Base-by-base conservation (phyloP, 2,888 invertebrate species). In the Apodemia mormo region DNA sequence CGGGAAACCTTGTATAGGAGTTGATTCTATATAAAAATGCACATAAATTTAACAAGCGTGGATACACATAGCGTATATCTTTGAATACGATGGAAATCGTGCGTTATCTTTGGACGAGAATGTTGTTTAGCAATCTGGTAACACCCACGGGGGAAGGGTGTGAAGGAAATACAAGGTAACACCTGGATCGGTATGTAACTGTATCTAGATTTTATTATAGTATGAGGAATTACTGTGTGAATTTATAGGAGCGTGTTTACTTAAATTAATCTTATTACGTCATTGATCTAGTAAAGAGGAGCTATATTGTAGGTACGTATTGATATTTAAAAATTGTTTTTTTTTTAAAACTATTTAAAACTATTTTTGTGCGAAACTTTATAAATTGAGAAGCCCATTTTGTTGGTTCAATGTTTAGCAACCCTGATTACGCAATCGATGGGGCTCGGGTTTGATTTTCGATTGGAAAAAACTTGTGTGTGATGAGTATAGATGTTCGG, bases 61-160 rank as follows among this genome's bases (percentile, higher is more conserved):
- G 49, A 14, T 49, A 14, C 49, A 49, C 49, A 4, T 14, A 49
- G 14, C 45, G 45, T 49, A 14, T 14, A 14, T 49, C 14, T 49
- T 49, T 49, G 49, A 49, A 49, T 5, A 49, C 49, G 49, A 54
- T 54, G 52, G n/a, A 54, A 54, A 54, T 54, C 52, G 52, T 54
- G 52, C 52, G 52, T 54, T 54, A 54, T 54, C 52, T 54, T 54
- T 54, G 22, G 3, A 54, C 52, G 52, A 54, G 52, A 54, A 14
- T 22, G 52, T 54, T 22, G 52, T 54, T n/a, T 54, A 54, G 52
- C 52, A 54, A 54, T 54, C 52, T 54, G 52, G 52, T 22, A 54
- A 54, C 52, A 54, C 52, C 52, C 52, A 54, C 52, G 52, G 52
- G 52, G 52, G 52, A 54, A 54, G 52, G 52, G 52, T 54, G 52